Percentiles rank a stretch among this genome's conserved stretches.
phyloP scores from a whole-genome alignment of 1,140 invertebrate species.

The Calliphora vicina region DNA sequence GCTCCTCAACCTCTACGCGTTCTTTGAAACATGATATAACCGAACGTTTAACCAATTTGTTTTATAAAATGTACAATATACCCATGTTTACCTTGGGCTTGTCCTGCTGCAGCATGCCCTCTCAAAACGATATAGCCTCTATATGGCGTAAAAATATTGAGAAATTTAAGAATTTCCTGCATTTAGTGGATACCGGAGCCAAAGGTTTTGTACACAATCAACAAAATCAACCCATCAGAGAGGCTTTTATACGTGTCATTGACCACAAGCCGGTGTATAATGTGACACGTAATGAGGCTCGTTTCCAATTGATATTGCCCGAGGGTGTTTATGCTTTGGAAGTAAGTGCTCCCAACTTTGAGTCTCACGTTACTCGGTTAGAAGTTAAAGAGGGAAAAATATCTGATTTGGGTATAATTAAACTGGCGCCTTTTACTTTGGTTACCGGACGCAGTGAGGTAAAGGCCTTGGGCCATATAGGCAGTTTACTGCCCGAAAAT shows the following conservation, averaged over 20 bases:
- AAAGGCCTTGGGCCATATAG: conserved; percentile 36
- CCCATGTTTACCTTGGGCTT: conserved; percentile 70
- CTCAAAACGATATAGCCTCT: conserved; percentile 69
- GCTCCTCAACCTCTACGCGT: conserved; percentile 46
- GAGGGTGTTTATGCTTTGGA: conserved; percentile 70
- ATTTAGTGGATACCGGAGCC: conserved; percentile 71
- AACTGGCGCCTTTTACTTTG: conserved; percentile 44
- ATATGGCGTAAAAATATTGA: conserved; percentile 80
- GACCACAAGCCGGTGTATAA: conserved; percentile 68
- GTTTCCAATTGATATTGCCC: conserved; percentile 74
- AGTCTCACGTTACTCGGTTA: conserved; percentile 62
- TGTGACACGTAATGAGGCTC: conserved; percentile 72
- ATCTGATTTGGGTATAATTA: conserved; percentile 46
- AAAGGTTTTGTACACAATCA: conserved; percentile 75
- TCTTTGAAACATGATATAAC: conserved; percentile 47
- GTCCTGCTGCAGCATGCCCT: conserved; percentile 83
- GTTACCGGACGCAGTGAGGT: conserved; percentile 51
- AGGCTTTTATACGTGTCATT: conserved; percentile 74
- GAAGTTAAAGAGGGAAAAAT: conserved; percentile 56
- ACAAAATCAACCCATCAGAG: conserved; percentile 70
- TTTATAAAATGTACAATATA: conserved; percentile 67
- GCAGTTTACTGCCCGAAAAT: neutral
- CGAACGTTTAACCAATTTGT: conserved; percentile 66
- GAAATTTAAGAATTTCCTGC: conserved; percentile 73
- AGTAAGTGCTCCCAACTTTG: conserved; percentile 69